These are phyloP conservation scores for Manis javanica DNA, from an alignment of 2,797 vertebrate species.

Conservation along the genomic window DNA sequence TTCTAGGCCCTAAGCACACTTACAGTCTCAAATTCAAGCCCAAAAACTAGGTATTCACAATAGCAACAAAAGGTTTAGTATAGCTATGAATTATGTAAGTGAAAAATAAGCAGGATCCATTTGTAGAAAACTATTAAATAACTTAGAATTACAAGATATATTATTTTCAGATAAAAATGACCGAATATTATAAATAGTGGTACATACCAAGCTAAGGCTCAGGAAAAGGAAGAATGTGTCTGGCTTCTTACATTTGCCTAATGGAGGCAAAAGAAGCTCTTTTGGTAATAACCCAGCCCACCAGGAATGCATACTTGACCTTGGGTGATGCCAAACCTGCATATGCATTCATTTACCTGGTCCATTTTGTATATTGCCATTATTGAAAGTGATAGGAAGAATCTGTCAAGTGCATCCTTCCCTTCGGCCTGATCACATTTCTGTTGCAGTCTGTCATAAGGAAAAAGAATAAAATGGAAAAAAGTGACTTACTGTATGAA, in stretches of 20 bases:
- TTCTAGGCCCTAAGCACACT: no score
- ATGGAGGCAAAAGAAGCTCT: neutral
- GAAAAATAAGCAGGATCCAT: no score
- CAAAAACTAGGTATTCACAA: no score
- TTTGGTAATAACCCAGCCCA: neutral
- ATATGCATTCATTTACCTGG: slow-evolving; percentile 30
- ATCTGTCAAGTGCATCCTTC: neutral
- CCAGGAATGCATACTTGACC: neutral
- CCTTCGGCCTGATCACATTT: neutral
- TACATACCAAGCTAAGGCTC: neutral
- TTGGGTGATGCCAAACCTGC: slow-evolving; percentile 3
- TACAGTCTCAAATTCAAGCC: no score
- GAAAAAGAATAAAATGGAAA: neutral
- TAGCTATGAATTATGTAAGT: no score
- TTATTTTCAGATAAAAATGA: neutral
- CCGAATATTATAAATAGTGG: neutral
- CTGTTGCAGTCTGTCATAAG: neutral
- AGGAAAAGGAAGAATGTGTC: slow-evolving; percentile 23
- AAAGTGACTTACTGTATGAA: neutral
- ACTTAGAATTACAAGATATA: neutral
- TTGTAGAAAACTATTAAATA: no score
- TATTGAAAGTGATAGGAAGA: neutral
- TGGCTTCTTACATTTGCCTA: neutral
- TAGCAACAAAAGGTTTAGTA: no score
- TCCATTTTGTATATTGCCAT: neutral